A percentile compares a stretch with the other conserved stretches of the same genome.
Conservation (phyloP, 2,797 vertebrate species). For the Sphaeramia orbicularis region DNA sequence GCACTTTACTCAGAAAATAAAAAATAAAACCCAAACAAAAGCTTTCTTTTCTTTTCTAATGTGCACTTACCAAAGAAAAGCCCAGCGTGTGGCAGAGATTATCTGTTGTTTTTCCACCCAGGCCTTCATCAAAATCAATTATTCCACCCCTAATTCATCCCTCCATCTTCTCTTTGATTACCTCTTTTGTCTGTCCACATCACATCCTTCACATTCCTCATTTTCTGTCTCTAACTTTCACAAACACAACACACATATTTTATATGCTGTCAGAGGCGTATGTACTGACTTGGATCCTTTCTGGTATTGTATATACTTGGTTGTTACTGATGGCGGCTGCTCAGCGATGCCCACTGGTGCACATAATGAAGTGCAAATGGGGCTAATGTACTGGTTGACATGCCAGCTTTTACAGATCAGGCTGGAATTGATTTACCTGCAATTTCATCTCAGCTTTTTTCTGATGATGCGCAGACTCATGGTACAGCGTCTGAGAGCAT, state of each 20-base stretch:
- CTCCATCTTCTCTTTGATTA: conserved; percentile 45
- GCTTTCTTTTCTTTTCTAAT: conserved; percentile 1
- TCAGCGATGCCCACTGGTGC: conserved; percentile 68
- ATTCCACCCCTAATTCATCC: conserved; percentile 55
- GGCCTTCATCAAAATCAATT: conserved; percentile 53
- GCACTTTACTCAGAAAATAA: conserved; percentile 33
- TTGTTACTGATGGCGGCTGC: conserved; percentile 66
- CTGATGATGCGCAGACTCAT: conserved; percentile 56
- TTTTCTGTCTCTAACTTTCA: conserved; percentile 12
- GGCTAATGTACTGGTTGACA: conserved; percentile 76
- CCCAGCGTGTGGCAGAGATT: conserved; percentile 30
- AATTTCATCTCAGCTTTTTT: conserved; percentile 59
- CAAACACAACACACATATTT: neutral
- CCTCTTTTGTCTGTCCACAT: conserved; percentile 4
- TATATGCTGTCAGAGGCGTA: conserved; percentile 17
- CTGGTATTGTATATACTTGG: conserved; percentile 31
- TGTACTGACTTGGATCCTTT: conserved; percentile 9
- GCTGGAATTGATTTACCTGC: conserved; percentile 75
- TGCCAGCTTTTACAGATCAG: conserved; percentile 76
- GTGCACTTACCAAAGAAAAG: conserved; percentile 32
- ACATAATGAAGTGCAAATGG: conserved; percentile 80
- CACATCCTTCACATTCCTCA: conserved; percentile 6
- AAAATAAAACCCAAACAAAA: conserved; percentile 18
- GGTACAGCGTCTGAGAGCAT: conserved; percentile 27
- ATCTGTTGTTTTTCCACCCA: conserved; percentile 37